phyloP scores from a whole-genome alignment of 1,140 invertebrate genomes.

The Lordiphosa collinella region DNA sequence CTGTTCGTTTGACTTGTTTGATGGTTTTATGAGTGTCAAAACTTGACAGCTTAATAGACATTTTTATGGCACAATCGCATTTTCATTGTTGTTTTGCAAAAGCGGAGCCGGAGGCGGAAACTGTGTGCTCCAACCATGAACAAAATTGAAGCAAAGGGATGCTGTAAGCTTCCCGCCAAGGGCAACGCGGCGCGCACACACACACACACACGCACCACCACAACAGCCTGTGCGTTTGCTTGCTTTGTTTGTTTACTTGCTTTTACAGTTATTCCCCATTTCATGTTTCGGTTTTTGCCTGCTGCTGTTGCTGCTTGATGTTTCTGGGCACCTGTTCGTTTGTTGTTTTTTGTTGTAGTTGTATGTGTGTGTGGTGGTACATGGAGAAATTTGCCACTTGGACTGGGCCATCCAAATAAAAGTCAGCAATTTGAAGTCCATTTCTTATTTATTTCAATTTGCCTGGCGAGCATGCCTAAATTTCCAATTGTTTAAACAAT shows the following conservation, averaged over 20 bases:
- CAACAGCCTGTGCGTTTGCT: conserved; percentile 20
- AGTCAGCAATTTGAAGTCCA: background rate
- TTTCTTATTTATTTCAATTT: conserved; percentile 8
- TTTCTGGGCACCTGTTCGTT: conserved; percentile 56
- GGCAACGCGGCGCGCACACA: background rate
- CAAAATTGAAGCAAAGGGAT: conserved; percentile 28
- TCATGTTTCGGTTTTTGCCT: conserved; percentile 21
- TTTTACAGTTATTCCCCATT: conserved; percentile 30
- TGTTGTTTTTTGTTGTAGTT: conserved; percentile 55
- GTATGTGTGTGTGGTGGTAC: conserved; percentile 34
- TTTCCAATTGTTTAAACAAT: conserved; percentile 7
- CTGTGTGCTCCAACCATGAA: no score
- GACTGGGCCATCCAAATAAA: background rate
- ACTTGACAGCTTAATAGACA: conserved; percentile 69
- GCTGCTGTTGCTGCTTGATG: conserved; percentile 14
- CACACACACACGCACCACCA: conserved; percentile 10
- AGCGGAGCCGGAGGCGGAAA: no score
- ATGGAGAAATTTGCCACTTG: no score
- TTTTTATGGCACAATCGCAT: conserved; percentile 54
- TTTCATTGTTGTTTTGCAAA: conserved; percentile 33
- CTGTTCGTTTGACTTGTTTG: conserved; percentile 76
- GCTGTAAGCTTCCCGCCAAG: conserved; percentile 17
- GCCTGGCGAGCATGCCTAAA: conserved; percentile 3
- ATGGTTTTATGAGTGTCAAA: conserved; percentile 75
- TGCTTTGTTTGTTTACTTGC: conserved; percentile 37